phyloP scores from a whole-genome alignment of 2,797 vertebrate genomes.

The Chlorospingus semifuscus region DNA sequence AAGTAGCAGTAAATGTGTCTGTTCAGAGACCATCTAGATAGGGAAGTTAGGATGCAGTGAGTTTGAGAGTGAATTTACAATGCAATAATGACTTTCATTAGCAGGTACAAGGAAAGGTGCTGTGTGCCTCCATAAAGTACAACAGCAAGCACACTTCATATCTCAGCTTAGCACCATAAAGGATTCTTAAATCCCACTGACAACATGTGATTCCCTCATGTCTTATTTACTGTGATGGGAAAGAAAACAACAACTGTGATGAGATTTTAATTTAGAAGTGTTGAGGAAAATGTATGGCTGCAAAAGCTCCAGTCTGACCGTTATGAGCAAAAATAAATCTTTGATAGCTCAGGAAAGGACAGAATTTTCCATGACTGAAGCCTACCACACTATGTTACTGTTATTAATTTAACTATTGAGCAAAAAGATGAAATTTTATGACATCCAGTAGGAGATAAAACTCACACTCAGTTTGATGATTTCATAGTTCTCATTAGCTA shows the following conservation, averaged over 20 bases:
- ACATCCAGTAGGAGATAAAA: background rate
- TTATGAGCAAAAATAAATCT: background rate
- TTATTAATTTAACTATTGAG: background rate
- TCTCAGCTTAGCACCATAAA: background rate
- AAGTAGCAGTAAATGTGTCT: background rate
- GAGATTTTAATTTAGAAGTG: conserved; percentile 23
- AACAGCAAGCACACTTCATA: background rate
- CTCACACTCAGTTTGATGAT: background rate
- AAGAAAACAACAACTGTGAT: background rate
- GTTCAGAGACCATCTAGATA: background rate
- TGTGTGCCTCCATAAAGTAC: background rate
- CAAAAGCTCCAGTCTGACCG: background rate
- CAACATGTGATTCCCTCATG: background rate
- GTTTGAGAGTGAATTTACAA: background rate
- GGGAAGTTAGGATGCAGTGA: background rate
- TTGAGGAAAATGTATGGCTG: background rate
- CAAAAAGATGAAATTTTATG: background rate
- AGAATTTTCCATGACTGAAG: background rate
- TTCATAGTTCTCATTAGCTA: background rate
- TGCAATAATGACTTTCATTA: background rate
- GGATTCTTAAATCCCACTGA: background rate
- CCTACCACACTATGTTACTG: background rate
- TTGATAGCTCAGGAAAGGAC: background rate
- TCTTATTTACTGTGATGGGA: background rate
- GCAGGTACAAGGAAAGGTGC: background rate